Evolutionary conservation across 2,888 invertebrate genomes (phyloP), one percentile per base, ranked within the genome.

Genomic region (Eilema caniola): DNA sequence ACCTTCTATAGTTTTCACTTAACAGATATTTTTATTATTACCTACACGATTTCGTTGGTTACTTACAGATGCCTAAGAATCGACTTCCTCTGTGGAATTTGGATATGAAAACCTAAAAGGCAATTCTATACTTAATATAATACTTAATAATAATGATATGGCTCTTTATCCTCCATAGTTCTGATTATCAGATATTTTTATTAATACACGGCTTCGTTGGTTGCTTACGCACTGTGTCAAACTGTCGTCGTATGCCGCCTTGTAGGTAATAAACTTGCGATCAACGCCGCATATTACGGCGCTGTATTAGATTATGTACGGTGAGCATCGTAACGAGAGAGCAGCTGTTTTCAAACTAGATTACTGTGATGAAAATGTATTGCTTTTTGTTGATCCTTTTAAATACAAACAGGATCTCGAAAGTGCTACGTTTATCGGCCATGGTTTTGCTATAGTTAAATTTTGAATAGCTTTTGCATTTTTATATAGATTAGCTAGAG

Each of bases 321-420:
- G 76, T 76, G 77, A 79, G 78, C 83, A 81, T 82, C 78, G 79
- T 86, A 87, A 87, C 86, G 83, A 87, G 84, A 78, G 82, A 83
- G 65, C 77, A 83, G 84, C 84, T 77, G 85, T 83, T 83, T 85
- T 80, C 77, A 81, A 86, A 85, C 82, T 83, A 77, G 82, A 87
- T 87, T 87, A 86, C 69, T 73, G 78, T 87, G 81, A 88, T 86
- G 85, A 86, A 85, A 86, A 86, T 87, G 82, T 85, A 87, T 86
- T 82, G 83, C 83, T 72, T 76, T 78, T 76, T 75, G 74, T 80
- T 83, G 80, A 81, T 78, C 79, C 77, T 77, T 77, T 77, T 78
- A 78, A 80, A 81, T 81, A 78, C 68, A 73, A 41, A 70, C 67
- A 63, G 67, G 71, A 72, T 73, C 70, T 78, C 74, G 53, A 16